Conservation (phyloP, 2,113 vertebrate species). For the Carassius auratus region DNA sequence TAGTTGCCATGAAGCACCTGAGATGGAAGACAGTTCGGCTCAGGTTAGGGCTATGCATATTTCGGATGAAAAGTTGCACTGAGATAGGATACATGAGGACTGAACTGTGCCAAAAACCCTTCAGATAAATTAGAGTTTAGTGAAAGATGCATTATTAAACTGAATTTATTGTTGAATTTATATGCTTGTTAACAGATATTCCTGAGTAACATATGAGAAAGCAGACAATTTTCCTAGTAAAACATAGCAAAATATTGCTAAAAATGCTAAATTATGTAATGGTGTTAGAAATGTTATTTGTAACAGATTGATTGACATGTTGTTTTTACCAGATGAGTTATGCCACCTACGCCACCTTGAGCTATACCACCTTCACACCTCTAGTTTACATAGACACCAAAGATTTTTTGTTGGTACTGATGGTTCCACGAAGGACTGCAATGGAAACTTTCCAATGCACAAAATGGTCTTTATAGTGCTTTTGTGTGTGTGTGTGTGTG, state of each 20-base stretch:
- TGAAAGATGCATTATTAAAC: slow-evolving; percentile 34
- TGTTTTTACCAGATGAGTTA: not conserved
- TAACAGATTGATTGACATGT: not conserved
- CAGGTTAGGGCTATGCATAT: slow-evolving; percentile 10
- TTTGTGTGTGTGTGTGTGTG: no score
- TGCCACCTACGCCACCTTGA: not conserved
- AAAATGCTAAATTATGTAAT: not conserved
- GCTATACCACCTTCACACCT: slow-evolving; percentile 4
- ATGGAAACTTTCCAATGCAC: not conserved
- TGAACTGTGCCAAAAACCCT: slow-evolving; percentile 15
- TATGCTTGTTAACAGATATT: not conserved
- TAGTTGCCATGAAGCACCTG: not conserved
- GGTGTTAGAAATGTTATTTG: not conserved
- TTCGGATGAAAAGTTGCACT: not conserved
- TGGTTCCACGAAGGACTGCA: not conserved
- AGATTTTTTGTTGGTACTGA: not conserved
- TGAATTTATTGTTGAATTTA: not conserved
- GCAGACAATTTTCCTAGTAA: not conserved
- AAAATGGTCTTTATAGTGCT: not conserved
- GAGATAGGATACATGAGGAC: not conserved
- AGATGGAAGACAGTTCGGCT: not conserved
- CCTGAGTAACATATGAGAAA: not conserved
- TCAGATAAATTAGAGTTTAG: slow-evolving; percentile 5
- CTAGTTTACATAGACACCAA: not conserved
- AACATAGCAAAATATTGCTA: not conserved